Evolutionary conservation across 1,140 invertebrate species (phyloP).

Genomic region (Brachionus angularis): DNA sequence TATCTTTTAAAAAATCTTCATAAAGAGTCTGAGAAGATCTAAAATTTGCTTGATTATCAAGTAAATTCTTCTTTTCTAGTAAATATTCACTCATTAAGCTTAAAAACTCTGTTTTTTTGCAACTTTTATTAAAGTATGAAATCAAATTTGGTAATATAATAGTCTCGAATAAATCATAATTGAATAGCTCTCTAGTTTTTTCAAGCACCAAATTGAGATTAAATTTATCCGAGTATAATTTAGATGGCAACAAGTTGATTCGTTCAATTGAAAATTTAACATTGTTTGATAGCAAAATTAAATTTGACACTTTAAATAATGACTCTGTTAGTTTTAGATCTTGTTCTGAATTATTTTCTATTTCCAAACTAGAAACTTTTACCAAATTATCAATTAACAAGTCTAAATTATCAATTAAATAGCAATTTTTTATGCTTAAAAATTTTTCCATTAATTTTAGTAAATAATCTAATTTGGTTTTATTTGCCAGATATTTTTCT

Average conservation of each 20-base stretch:
- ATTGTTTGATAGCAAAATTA: background rate
- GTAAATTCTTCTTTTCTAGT: no score
- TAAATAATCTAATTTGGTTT: constrained; percentile 10
- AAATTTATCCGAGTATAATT: constrained; percentile 42
- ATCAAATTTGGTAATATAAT: constrained; percentile 42
- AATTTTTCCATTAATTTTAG: background rate
- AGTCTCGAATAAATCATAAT: constrained; percentile 44
- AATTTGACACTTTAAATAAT: background rate
- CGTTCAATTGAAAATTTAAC: constrained; percentile 27
- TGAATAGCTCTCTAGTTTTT: constrained; percentile 44
- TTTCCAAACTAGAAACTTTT: background rate
- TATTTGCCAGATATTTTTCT: background rate
- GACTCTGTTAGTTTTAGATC: background rate
- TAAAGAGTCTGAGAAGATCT: no score
- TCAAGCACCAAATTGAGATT: constrained; percentile 34
- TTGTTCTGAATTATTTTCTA: background rate
- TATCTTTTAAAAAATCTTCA: no score
- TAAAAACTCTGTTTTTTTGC: no score
- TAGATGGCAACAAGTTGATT: background rate
- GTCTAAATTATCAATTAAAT: constrained; percentile 28
- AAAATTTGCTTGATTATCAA: no score
- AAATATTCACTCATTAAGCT: no score
- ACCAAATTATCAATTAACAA: background rate
- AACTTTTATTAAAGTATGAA: no score
- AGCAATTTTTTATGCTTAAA: background rate